Percentiles rank a stretch among this genome's conserved stretches.
Conservation (phyloP, 2,113 vertebrate species). For the Gadus chalcogrammus region DNA sequence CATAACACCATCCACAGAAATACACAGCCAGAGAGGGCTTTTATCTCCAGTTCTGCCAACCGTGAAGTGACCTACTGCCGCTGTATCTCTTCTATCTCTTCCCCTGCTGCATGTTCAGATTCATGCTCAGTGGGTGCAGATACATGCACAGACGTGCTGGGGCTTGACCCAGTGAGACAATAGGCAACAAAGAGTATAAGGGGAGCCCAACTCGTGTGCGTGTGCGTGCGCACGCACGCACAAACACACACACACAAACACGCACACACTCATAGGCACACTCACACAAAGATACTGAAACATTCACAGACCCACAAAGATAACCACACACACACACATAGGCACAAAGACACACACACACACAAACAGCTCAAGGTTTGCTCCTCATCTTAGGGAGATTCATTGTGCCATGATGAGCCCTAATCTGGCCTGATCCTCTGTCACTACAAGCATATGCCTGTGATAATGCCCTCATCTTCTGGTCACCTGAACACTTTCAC, state of each 20-base stretch:
- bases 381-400: conserved; percentile 57
- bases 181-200: conserved; percentile 46
- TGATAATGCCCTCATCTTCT: conserved; percentile 74
- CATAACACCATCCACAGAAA: too few relatives aligned
- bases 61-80: not conserved
- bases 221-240: too few relatives aligned
- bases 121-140: conserved; percentile 36
- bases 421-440: conserved; percentile 71
- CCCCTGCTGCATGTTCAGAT: conserved; percentile 37
- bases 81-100: conserved; percentile 15
- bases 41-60: too few relatives aligned
- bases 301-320: too few relatives aligned
- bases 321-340: too few relatives aligned
- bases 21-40: too few relatives aligned
- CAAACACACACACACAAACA: too few relatives aligned
- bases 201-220: conserved; percentile 35
- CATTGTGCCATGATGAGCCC: conserved; percentile 61
- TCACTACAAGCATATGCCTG: conserved; percentile 67
- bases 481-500: conserved; percentile 75
- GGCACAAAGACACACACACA: too few relatives aligned
- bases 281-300: too few relatives aligned
- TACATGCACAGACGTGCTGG: conserved; percentile 33
- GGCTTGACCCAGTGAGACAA: conserved; percentile 60
- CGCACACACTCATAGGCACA: too few relatives aligned
- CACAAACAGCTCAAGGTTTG: conserved; percentile 60